A percentile compares a stretch with the other conserved stretches of the same genome.
phyloP scores from a whole-genome alignment of 2,113 vertebrate genomes.

The Cyprinodon variegatus region DNA sequence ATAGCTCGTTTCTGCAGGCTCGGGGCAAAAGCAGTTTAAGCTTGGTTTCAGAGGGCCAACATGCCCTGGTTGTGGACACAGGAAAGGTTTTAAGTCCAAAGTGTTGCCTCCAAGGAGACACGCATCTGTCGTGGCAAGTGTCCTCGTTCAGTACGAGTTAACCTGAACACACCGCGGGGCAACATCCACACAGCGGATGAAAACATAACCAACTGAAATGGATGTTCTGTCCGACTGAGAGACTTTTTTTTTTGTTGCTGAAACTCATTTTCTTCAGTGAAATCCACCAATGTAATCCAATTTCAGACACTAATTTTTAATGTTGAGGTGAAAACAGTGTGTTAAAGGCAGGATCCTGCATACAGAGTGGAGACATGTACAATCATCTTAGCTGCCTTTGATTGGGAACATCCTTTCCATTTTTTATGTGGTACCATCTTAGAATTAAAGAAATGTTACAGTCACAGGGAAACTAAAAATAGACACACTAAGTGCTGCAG shows the following conservation, averaged over 20 bases:
- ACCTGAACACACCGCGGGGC: constrained; percentile 58
- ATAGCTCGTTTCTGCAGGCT: constrained; percentile 73
- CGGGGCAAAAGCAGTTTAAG: constrained; percentile 68
- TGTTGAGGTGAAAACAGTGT: constrained; percentile 27
- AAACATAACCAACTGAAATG: neutral
- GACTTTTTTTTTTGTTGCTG: neutral
- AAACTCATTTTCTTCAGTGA: constrained; percentile 3
- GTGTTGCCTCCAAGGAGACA: constrained; percentile 70
- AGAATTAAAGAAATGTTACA: constrained; percentile 15
- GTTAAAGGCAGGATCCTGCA: neutral
- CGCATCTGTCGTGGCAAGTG: constrained; percentile 53
- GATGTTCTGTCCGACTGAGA: constrained; percentile 45
- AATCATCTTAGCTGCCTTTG: neutral
- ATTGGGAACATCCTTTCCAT: constrained; percentile 51
- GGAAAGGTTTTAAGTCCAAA: constrained; percentile 78
- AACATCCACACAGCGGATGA: constrained; percentile 17
- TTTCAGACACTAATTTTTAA: constrained; percentile 17
- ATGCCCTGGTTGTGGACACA: constrained; percentile 67
- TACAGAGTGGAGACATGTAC: constrained; percentile 13
- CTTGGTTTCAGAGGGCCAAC: constrained; percentile 53
- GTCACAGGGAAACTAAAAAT: constrained; percentile 38
- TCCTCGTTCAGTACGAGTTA: constrained; percentile 6
- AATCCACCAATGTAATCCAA: neutral
- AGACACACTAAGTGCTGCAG: neutral
- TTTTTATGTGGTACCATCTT: constrained; percentile 36